A percentile compares a stretch with the other conserved stretches of the same genome.
phyloP scores from a whole-genome alignment of 2,113 vertebrate species.

The Halichoeres trimaculatus region DNA sequence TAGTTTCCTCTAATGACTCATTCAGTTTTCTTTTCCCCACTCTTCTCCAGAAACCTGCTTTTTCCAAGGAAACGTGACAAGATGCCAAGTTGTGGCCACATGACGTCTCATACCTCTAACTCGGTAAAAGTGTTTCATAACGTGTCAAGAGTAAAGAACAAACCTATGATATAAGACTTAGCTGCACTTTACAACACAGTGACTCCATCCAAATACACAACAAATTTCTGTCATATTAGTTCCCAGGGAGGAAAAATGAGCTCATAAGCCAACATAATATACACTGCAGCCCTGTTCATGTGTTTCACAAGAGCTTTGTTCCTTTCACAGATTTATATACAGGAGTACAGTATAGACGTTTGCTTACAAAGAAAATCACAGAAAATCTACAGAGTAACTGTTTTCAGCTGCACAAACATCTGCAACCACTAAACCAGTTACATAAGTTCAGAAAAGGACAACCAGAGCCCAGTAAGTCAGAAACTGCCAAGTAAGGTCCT shows the following conservation, averaged over 20 bases:
- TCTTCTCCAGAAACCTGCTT: not conserved
- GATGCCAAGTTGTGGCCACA: not conserved
- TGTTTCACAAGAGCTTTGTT: not conserved
- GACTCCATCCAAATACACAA: not conserved
- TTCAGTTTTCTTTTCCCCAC: too few relatives aligned
- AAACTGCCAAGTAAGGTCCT: not conserved
- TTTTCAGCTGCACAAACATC: not conserved
- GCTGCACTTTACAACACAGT: not conserved
- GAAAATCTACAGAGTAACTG: too few relatives aligned
- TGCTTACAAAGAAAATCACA: too few relatives aligned
- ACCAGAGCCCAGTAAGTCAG: not conserved
- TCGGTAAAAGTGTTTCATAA: slow-evolving; percentile 11
- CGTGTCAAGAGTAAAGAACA: not conserved
- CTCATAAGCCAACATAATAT: not conserved
- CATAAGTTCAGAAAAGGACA: not conserved
- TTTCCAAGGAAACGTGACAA: not conserved
- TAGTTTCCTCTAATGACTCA: not conserved
- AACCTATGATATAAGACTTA: slow-evolving; percentile 30
- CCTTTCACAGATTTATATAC: not conserved
- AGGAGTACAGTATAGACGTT: not conserved
- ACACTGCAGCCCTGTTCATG: not conserved
- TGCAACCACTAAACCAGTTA: not conserved
- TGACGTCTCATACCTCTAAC: slow-evolving; percentile 11
- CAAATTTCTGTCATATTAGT: not conserved
- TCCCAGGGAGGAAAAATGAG: not conserved